Percentiles rank a stretch among this genome's conserved stretches.
Conservation (phyloP, 1,140 invertebrate species). For the Harpegnathos saltator region DNA sequence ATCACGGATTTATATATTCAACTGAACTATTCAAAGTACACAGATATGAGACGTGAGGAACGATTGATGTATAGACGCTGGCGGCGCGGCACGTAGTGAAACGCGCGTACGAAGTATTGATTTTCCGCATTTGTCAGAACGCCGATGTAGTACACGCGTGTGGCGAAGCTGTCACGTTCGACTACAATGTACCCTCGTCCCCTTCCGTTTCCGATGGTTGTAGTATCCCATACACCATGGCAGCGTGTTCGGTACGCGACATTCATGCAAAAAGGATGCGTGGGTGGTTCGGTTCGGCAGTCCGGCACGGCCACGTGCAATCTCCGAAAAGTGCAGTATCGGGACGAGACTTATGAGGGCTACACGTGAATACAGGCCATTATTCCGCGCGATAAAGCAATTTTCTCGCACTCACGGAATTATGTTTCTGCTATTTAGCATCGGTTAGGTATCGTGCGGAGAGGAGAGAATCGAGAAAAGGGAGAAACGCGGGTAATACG, state of each 20-base stretch:
- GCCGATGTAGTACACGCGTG: slow-evolving; percentile 14
- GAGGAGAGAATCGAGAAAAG: background rate
- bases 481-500: slow-evolving; percentile 28
- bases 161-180: slow-evolving; percentile 36
- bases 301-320: slow-evolving; percentile 69
- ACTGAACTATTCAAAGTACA: background rate
- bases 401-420: slow-evolving; percentile 80
- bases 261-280: slow-evolving; percentile 52
- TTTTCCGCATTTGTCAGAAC: slow-evolving; percentile 43
- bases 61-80: too few relatives aligned
- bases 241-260: background rate
- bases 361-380: slow-evolving; percentile 80
- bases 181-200: slow-evolving; percentile 35
- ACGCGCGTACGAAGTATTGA: slow-evolving; percentile 29
- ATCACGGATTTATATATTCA: too few relatives aligned
- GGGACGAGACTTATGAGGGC: slow-evolving; percentile 79
- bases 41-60: background rate
- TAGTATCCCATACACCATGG: background rate
- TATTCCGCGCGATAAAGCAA: slow-evolving; percentile 85
- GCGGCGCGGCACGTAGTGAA: too few relatives aligned
- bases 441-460: slow-evolving; percentile 63
- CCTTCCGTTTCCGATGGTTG: slow-evolving; percentile 44
- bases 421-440: slow-evolving; percentile 83
- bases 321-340: slow-evolving; percentile 78
- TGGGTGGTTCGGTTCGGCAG: slow-evolving; percentile 16